Base-by-base conservation (phyloP, 35 echinoderm and acorn worm genomes). In the Heliocidaris erythrogramma region DNA sequence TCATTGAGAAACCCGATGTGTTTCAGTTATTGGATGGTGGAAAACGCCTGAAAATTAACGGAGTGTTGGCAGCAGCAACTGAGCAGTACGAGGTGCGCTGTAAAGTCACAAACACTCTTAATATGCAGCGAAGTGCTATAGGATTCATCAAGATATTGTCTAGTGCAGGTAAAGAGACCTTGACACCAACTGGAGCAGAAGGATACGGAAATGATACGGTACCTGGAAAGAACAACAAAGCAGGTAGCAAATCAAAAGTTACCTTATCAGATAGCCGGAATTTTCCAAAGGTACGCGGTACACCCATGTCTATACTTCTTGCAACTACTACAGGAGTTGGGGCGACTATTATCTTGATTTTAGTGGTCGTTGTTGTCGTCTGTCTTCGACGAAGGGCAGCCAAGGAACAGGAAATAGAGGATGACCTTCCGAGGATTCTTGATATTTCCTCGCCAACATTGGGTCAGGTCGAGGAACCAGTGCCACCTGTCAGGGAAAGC, bases 81-180 rank as follows among this genome's bases (percentile, higher is more conserved):
- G 42, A 49, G 5, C 93, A 96, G 48, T 96, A 96, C 65, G 93
- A 94, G 35, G 61, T 96, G 30, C 85, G 95, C 8, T 96, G 95
- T 49, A 96, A 88, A 31, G 95, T 94, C 49, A 48, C 59, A 47
- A 96, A 96, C 48, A 56, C 86, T 48, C 49, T 96, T 9, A 85
- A 90, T 35, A 91, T 94, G 85, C 60, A 78, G 42, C 85, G 95
- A 71, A 96, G 93, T 71, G 95, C 93, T 13, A 93, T 94, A n/a
- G 95, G 90, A 30, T 96, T 87, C 86, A 59, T 96, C 84, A 88
- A 94, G 12, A 49, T 96, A 47, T 60, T 94, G 16, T 86, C 95
- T 13, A 56, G 16, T 48, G 86, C 30, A 88, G 31, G 31, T 21
- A 59, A 92, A 29, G 17, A 94, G 6, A 86, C 71, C 86, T 31